Percentiles rank a stretch among this genome's conserved stretches.
Evolutionary conservation across 2,797 vertebrate species (phyloP).

Genomic region (Falco cherrug): DNA sequence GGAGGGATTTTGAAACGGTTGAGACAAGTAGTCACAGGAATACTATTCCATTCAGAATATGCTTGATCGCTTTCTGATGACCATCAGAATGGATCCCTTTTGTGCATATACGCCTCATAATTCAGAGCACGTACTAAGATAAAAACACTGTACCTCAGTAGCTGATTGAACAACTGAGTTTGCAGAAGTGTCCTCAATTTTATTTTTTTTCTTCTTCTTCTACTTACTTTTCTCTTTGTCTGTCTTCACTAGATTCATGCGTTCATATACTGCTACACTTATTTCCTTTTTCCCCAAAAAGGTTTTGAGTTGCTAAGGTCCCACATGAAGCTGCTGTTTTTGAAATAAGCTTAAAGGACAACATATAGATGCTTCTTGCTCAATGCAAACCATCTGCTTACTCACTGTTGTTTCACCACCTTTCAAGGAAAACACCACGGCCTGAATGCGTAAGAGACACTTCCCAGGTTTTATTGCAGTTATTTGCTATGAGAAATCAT

Average conservation of each 20-base stretch:
- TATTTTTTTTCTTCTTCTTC: neutral
- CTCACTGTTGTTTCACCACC: neutral
- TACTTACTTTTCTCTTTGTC: neutral
- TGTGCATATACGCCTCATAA: neutral
- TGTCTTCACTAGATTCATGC: neutral
- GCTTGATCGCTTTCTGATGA: neutral
- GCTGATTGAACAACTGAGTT: neutral
- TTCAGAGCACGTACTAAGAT: neutral
- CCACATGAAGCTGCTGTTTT: neutral
- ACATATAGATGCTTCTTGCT: neutral
- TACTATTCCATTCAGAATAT: neutral
- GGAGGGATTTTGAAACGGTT: neutral
- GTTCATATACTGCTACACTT: neutral
- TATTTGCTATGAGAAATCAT: conserved; percentile 28
- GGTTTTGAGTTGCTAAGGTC: neutral
- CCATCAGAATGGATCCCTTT: neutral
- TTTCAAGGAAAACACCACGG: conserved; percentile 6
- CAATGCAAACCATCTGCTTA: neutral
- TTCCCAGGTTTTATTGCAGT: conserved; percentile 8
- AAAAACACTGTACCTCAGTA: neutral
- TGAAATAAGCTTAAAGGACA: neutral
- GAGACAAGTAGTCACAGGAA: neutral
- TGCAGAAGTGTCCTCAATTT: neutral
- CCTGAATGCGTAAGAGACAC: neutral
- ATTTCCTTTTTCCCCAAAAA: neutral